These are phyloP conservation scores for Euphydryas editha DNA, from an alignment of 2,888 invertebrate genomes.

Conservation along the genomic window DNA sequence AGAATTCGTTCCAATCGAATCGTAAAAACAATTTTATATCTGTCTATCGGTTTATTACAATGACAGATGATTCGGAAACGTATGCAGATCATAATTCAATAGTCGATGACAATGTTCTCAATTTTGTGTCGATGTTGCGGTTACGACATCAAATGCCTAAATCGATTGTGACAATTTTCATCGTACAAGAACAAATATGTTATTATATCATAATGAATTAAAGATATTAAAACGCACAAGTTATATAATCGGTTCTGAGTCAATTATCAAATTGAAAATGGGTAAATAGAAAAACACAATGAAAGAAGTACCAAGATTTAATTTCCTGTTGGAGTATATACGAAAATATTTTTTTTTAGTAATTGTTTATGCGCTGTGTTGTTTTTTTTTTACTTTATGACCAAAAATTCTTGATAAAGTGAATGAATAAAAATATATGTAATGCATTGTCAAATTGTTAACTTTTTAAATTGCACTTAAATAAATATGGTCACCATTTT, in stretches of 20 bases:
- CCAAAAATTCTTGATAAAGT: neutral
- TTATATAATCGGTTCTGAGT: neutral
- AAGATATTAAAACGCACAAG: neutral
- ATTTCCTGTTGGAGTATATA: constrained; percentile 5
- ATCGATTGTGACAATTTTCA: constrained; percentile 26
- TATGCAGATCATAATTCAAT: constrained; percentile 30
- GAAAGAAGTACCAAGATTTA: constrained; percentile 8
- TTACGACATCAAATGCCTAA: constrained; percentile 29
- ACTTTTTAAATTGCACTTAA: neutral
- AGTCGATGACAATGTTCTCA: constrained; percentile 35
- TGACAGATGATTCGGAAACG: constrained; percentile 22
- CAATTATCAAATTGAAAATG: too few species aligned
- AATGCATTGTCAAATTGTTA: neutral
- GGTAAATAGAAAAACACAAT: neutral
- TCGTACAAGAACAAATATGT: neutral
- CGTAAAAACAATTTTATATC: constrained; percentile 9
- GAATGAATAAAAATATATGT: neutral
- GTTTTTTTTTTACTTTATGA: neutral
- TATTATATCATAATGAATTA: neutral
- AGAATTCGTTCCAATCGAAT: constrained; percentile 1
- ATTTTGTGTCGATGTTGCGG: constrained; percentile 34
- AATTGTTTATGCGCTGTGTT: neutral
- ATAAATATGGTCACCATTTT: neutral
- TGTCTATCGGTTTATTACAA: constrained; percentile 14
- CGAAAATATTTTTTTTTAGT: constrained; percentile 8